These are phyloP conservation scores for Ips typographus DNA, from an alignment of 1,140 invertebrate genomes.

Conservation along the genomic window DNA sequence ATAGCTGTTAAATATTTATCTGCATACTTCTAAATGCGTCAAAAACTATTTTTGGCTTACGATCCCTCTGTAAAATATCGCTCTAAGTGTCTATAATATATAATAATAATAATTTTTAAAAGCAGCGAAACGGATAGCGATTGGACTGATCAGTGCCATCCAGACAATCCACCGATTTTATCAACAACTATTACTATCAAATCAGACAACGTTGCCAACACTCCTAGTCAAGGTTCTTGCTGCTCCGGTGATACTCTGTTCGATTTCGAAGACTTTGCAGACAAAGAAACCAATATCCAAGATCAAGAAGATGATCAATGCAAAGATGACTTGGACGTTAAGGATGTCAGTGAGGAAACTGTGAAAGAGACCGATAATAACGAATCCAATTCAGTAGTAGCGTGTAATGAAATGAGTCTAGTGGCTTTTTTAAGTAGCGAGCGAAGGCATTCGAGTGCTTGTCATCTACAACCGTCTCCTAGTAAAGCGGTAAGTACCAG, in stretches of 20 bases:
- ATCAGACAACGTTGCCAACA: constrained; percentile 53
- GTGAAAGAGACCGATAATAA: too few species aligned
- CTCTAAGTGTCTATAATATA: too few species aligned
- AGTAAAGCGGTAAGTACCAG: constrained; percentile 16
- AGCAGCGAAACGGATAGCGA: constrained; percentile 41
- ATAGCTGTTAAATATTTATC: too few species aligned
- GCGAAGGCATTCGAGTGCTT: constrained; percentile 19
- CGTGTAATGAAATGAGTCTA: not conserved
- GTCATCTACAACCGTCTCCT: not conserved
- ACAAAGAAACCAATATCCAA: constrained; percentile 10
- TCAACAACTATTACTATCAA: constrained; percentile 38
- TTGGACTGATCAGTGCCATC: constrained; percentile 40
- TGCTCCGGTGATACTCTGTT: constrained; percentile 64
- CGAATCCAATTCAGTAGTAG: not conserved
- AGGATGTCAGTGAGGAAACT: not conserved
- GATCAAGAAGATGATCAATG: not conserved
- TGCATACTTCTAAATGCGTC: too few species aligned
- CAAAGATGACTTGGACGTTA: not conserved
- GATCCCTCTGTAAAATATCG: too few species aligned
- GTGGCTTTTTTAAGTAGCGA: constrained; percentile 20
- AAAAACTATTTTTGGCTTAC: too few species aligned
- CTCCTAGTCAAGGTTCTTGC: constrained; percentile 62
- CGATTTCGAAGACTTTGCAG: constrained; percentile 57
- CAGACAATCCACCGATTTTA: constrained; percentile 28
- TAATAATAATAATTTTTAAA: constrained; percentile 17